Conservation (phyloP, 2,113 vertebrate species). For the Seriola rivoliana region DNA sequence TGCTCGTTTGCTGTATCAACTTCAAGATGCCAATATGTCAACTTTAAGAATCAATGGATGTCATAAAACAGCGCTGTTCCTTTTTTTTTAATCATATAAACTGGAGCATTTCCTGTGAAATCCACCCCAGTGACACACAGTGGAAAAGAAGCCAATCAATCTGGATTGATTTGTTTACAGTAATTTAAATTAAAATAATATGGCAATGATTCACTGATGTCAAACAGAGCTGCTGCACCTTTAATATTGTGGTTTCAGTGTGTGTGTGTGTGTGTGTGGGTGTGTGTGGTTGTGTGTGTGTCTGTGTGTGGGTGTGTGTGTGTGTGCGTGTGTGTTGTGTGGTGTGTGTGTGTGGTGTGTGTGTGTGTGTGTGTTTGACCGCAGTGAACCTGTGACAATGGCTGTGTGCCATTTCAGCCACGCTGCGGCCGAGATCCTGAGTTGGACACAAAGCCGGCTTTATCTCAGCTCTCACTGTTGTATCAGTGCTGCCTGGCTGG, state of each 20-base stretch:
- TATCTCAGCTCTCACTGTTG: constrained; percentile 74
- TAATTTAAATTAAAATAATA: constrained; percentile 31
- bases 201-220: constrained; percentile 8
- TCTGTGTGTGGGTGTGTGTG: constrained; percentile 1
- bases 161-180: constrained; percentile 29
- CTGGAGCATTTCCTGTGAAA: constrained; percentile 10
- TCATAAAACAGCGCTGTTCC: too few species aligned
- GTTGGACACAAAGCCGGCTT: constrained; percentile 77
- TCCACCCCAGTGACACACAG: not conserved
- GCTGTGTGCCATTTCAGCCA: constrained; percentile 71
- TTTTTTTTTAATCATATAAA: not conserved
- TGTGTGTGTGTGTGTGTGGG: constrained; percentile 37
- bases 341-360: constrained; percentile 51
- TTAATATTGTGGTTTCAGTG: constrained; percentile 26
- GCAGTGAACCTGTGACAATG: constrained; percentile 76
- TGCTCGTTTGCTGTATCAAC: too few species aligned
- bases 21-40: too few species aligned
- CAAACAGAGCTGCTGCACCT: constrained; percentile 28
- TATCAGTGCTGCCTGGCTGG: constrained; percentile 76
- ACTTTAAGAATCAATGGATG: too few species aligned
- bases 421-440: constrained; percentile 67
- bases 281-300: constrained; percentile 36
- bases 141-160: not conserved
- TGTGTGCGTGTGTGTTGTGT: constrained; percentile 50
- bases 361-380: constrained; percentile 54